phyloP scores from a whole-genome alignment of 2,797 vertebrate genomes.

The Crax fasciolata region DNA sequence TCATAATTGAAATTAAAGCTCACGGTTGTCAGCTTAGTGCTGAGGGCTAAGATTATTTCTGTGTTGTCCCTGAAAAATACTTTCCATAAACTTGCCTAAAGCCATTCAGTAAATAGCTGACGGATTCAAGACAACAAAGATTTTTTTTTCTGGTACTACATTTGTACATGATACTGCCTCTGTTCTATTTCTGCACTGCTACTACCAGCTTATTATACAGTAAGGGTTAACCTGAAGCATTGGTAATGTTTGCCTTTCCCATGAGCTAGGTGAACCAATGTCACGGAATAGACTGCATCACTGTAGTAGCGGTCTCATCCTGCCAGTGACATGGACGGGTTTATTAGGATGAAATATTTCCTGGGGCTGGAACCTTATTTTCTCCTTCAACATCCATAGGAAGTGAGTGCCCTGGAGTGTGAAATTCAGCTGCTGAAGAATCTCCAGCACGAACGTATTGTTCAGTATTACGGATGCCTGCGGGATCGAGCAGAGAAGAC shows the following conservation, averaged over 20 bases:
- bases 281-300: neutral
- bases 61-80: neutral
- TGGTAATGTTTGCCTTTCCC: neutral
- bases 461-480: constrained; percentile 96
- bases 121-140: neutral
- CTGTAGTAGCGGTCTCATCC: neutral
- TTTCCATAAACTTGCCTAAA: neutral
- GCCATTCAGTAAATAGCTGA: neutral
- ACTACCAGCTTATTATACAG: neutral
- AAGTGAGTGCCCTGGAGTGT: constrained; percentile 96
- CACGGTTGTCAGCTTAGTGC: neutral
- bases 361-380: neutral
- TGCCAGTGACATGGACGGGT: neutral
- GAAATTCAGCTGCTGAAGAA: constrained; percentile 99
- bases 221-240: neutral
- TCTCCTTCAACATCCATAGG: constrained; percentile 80
- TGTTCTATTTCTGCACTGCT: neutral
- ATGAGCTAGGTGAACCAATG: neutral
- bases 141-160: neutral
- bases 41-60: neutral
- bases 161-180: neutral
- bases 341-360: neutral
- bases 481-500: constrained; percentile 94
- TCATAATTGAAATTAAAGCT: neutral
- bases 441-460: constrained; percentile 95